Evolutionary conservation across 2,888 invertebrate species (phyloP).

Genomic region (Tinea trinotella): DNA sequence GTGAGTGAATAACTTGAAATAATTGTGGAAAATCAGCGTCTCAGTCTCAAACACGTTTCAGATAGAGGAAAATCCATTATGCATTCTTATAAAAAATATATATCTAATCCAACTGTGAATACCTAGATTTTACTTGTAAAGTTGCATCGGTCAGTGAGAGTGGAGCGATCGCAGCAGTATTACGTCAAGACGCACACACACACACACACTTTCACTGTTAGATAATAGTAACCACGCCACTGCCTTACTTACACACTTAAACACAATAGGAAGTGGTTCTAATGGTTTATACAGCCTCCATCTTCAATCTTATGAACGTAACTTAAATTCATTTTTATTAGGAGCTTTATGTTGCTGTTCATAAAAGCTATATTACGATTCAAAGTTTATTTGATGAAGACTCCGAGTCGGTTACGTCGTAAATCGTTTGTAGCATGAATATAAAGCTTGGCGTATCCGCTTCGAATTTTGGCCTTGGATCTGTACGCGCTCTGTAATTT

Average conservation of each 20-base stretch:
- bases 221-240: constrained; percentile 57
- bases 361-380: background rate
- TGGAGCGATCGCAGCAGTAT: constrained; percentile 27
- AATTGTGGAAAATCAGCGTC: background rate
- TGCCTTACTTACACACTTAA: constrained; percentile 67
- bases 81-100: constrained; percentile 27
- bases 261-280: constrained; percentile 53
- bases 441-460: constrained; percentile 56
- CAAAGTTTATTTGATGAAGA: background rate
- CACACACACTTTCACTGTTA: constrained; percentile 68
- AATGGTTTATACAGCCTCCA: constrained; percentile 31
- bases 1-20: background rate
- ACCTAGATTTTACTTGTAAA: constrained; percentile 49
- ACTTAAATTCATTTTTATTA: background rate
- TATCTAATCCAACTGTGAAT: constrained; percentile 43
- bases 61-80: background rate
- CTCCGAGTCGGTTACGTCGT: constrained; percentile 31
- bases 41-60: background rate
- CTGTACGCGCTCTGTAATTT: constrained; percentile 42
- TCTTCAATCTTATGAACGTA: constrained; percentile 15
- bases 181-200: constrained; percentile 66
- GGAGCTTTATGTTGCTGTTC: background rate
- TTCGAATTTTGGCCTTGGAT: constrained; percentile 49
- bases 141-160: constrained; percentile 38
- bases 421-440: constrained; percentile 41